phyloP scores from a whole-genome alignment of 1,140 invertebrate genomes.

The Acromyrmex charruanus region DNA sequence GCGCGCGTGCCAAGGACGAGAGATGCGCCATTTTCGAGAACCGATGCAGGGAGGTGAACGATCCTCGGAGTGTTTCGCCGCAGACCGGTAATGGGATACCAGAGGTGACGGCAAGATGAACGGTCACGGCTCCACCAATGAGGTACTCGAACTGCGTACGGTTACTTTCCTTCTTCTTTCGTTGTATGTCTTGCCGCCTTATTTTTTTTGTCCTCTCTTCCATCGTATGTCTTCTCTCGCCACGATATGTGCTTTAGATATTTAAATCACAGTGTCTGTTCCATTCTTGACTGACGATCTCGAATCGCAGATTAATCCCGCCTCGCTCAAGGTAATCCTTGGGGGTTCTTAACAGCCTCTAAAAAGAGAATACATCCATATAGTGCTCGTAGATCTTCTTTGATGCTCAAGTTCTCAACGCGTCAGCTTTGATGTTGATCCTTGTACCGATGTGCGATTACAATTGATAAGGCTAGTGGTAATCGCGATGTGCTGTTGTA shows the following conservation, averaged over 20 bases:
- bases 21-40: constrained; percentile 77
- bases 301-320: constrained; percentile 58
- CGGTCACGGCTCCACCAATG: constrained; percentile 82
- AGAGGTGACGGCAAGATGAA: constrained; percentile 84
- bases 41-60: constrained; percentile 76
- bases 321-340: constrained; percentile 51
- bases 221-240: not conserved
- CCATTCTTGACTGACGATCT: constrained; percentile 56
- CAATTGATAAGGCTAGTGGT: constrained; percentile 38
- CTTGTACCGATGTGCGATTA: constrained; percentile 51
- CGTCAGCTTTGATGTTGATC: constrained; percentile 54
- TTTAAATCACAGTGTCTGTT: constrained; percentile 55
- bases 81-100: constrained; percentile 82
- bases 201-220: constrained; percentile 23
- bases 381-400: constrained; percentile 38
- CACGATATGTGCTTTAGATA: constrained; percentile 58
- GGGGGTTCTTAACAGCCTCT: constrained; percentile 32
- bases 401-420: constrained; percentile 45
- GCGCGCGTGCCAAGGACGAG: constrained; percentile 45
- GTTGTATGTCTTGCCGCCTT: constrained; percentile 1
- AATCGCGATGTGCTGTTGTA: constrained; percentile 6
- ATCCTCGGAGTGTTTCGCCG: constrained; percentile 76
- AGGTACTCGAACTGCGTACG: constrained; percentile 78
- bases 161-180: constrained; percentile 64
- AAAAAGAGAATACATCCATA: constrained; percentile 41